Evolutionary conservation across 2,888 invertebrate species (phyloP), one percentile per base, ranked within the genome.

Genomic region (Scaptomyza cyrtandrae): DNA sequence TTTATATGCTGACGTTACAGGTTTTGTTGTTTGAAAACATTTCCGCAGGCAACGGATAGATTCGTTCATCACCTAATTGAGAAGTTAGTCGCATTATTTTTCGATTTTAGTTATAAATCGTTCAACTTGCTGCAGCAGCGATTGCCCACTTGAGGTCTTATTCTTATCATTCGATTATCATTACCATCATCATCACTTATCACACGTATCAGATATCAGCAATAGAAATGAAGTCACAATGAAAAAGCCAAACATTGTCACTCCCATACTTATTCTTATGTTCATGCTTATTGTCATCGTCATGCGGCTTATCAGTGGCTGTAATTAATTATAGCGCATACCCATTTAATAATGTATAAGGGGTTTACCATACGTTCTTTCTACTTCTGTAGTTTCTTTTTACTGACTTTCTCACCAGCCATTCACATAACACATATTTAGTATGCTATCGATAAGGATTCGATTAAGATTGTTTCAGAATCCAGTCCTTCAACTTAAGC

Each of bases 61-160:
- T 62, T 85, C 56, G 71, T 44, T 81, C 87, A 81, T 75, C 87
- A 69, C 75, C 78, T 48, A 71, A 75, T 78, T 67, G 54, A 75
- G 79, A 81, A 82, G 14, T 45, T 16, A 37, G 44, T 41, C 29
- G 37, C 31, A 54, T 52, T 59, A 7, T 48, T 16, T 41, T 41
- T 16, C 3, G 35, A n/a, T 37, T 33, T 27, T 10, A 52, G 27
- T 49, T 75, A 65, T 81, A 81, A 81, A 86, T 81, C 85, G 46
- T 11, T 65, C 71, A 82, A 61, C 16, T 46, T 35, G 48, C 48
- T 45, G 64, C 54, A 62, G 60, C 83, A 69, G 68, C 62, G 66
- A 81, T 81, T 81, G 81, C 84, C 84, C 87, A 86, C 86, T 81
- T 78, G 68, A 71, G 59, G 75, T 63, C 65, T 73, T 57, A 60